Conservation (phyloP, 2,113 vertebrate genomes). For the Brachypteracias leptosomus region DNA sequence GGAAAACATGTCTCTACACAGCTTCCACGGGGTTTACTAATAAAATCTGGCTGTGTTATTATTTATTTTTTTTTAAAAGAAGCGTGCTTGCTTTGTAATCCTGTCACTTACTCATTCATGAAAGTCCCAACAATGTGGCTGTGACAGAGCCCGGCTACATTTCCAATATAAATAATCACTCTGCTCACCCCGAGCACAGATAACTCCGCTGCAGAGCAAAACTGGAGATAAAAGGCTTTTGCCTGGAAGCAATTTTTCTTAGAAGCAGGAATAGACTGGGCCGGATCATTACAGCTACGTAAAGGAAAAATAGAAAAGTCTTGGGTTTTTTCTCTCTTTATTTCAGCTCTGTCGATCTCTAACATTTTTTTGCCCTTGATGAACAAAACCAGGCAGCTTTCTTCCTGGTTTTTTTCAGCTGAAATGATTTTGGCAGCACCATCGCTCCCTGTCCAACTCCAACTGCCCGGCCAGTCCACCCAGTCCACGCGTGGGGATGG, state of each 20-base stretch:
- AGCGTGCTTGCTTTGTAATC: neutral
- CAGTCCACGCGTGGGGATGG: neutral
- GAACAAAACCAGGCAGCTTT: neutral
- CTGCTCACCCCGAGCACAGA: neutral
- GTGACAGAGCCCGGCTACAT: neutral
- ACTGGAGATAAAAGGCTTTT: neutral
- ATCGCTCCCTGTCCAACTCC: neutral
- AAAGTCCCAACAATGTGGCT: neutral
- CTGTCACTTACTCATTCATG: constrained; percentile 49
- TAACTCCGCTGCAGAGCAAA: neutral
- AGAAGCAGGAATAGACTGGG: constrained; percentile 6
- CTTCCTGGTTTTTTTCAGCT: neutral
- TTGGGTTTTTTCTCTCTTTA: neutral
- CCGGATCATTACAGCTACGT: neutral
- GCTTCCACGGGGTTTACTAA: constrained; percentile 6
- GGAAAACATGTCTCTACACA: constrained; percentile 32
- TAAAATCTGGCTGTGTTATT: neutral
- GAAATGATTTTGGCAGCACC: neutral
- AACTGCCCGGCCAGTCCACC: neutral
- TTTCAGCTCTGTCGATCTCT: neutral
- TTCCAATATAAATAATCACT: constrained; percentile 6
- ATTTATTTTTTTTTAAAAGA: neutral
- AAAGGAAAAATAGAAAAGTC: neutral
- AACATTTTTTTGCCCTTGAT: neutral
- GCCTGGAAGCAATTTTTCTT: constrained; percentile 37